These are phyloP conservation scores for Zaprionus vittiger DNA, from an alignment of 1,140 invertebrate genomes.

Conservation along the genomic window DNA sequence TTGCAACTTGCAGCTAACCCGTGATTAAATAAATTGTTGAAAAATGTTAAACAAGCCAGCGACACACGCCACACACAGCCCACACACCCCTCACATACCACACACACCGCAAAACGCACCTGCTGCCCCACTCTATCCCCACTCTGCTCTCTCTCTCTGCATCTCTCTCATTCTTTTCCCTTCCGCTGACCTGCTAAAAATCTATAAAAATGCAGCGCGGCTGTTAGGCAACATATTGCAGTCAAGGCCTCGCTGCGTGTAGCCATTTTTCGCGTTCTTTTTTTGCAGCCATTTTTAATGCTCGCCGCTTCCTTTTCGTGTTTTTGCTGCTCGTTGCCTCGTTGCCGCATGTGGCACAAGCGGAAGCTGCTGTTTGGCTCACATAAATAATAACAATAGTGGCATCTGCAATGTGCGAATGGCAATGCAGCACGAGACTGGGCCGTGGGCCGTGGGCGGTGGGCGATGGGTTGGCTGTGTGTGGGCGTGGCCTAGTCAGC, in stretches of 20 bases:
- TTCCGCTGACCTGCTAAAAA: slow-evolving; percentile 74
- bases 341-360: slow-evolving; percentile 73
- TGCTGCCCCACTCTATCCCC: background rate
- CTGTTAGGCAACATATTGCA: slow-evolving; percentile 82
- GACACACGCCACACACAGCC: slow-evolving; percentile 21
- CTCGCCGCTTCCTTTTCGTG: slow-evolving; percentile 61
- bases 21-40: slow-evolving; percentile 81
- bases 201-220: slow-evolving; percentile 70
- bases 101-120: background rate
- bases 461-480: background rate
- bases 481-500: slow-evolving; percentile 61
- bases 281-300: slow-evolving; percentile 62
- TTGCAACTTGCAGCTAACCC: slow-evolving; percentile 60
- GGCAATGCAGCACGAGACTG: slow-evolving; percentile 10
- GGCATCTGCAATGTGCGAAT: slow-evolving; percentile 20
- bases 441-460: background rate
- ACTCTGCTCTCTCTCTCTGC: background rate
- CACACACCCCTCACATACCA: background rate
- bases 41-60: slow-evolving; percentile 78
- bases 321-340: slow-evolving; percentile 52
- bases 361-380: slow-evolving; percentile 81
- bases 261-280: slow-evolving; percentile 69
- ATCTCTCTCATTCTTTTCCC: background rate
- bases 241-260: slow-evolving; percentile 79
- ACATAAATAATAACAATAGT: slow-evolving; percentile 80